A percentile compares a stretch with the other conserved stretches of the same genome.
phyloP scores from a whole-genome alignment of 2,888 invertebrate genomes.

The Zaprionus lineosus region DNA sequence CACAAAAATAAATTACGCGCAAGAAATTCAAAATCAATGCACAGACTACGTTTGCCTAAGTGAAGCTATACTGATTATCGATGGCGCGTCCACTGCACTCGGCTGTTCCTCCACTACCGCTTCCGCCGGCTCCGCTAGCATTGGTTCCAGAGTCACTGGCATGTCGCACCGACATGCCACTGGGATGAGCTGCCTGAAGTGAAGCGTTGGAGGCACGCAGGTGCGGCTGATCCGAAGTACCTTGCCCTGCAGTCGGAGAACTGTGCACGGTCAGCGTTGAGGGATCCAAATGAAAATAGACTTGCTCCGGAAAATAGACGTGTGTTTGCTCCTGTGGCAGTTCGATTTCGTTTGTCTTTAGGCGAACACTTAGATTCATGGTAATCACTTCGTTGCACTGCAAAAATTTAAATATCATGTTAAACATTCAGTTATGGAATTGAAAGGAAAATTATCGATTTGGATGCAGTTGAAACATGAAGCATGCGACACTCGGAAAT shows the following conservation, averaged over 20 bases:
- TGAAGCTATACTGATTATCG: slow-evolving; percentile 92
- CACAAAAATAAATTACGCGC: slow-evolving; percentile 69
- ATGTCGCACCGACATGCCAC: slow-evolving; percentile 34
- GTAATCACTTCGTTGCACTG: slow-evolving; percentile 84
- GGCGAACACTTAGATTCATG: slow-evolving; percentile 83
- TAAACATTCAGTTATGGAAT: not conserved
- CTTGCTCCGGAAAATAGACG: slow-evolving; percentile 72
- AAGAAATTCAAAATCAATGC: slow-evolving; percentile 48
- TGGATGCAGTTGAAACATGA: slow-evolving; percentile 27
- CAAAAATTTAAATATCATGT: slow-evolving; percentile 20
- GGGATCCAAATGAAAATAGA: slow-evolving; percentile 73
- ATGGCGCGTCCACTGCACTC: slow-evolving; percentile 85
- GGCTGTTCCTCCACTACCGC: slow-evolving; percentile 24
- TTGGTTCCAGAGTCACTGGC: slow-evolving; percentile 25
- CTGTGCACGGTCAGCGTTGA: slow-evolving; percentile 62
- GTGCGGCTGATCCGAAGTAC: slow-evolving; percentile 64
- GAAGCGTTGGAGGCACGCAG: slow-evolving; percentile 75
- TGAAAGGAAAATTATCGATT: not conserved
- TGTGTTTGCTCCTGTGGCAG: slow-evolving; percentile 79
- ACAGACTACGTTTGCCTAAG: slow-evolving; percentile 80
- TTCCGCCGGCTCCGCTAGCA: slow-evolving; percentile 8
- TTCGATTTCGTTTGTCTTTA: slow-evolving; percentile 83
- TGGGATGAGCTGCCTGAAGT: slow-evolving; percentile 60
- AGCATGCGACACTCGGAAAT: slow-evolving; percentile 51
- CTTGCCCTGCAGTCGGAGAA: slow-evolving; percentile 56